Evolutionary conservation across 1,140 invertebrate species (phyloP).

Genomic region (Maniola jurtina): DNA sequence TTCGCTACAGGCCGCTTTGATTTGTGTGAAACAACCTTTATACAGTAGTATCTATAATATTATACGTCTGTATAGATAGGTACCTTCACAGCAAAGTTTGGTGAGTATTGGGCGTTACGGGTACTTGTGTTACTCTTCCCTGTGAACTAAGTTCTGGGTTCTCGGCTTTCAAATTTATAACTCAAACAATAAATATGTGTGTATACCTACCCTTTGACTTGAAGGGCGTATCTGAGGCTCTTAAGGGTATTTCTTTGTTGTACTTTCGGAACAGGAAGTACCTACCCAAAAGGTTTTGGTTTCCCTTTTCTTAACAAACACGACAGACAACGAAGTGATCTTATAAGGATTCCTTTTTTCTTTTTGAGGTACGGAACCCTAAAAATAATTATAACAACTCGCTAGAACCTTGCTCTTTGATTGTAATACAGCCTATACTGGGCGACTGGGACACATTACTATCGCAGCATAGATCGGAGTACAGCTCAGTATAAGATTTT

Average conservation of each 20-base stretch:
- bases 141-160: constrained; percentile 31
- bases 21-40: background rate
- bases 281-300: no score
- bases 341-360: no score
- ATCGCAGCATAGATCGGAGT: background rate
- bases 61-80: background rate
- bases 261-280: background rate
- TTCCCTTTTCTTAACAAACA: no score
- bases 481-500: no score
- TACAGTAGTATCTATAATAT: background rate
- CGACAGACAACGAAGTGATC: no score
- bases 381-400: no score
- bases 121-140: constrained; percentile 25
- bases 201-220: background rate
- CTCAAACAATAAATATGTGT: constrained; percentile 54
- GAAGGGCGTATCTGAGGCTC: background rate
- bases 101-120: constrained; percentile 29
- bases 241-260: background rate
- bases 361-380: no score
- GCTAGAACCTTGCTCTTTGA: no score
- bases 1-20: background rate
- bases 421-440: constrained; percentile 15
- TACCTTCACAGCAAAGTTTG: constrained; percentile 19
- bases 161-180: constrained; percentile 54
- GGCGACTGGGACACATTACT: constrained; percentile 9